Percentiles rank a stretch among this genome's conserved stretches.
phyloP scores from a whole-genome alignment of 2,113 vertebrate species.

The Sinocyclocheilus anophthalmus region DNA sequence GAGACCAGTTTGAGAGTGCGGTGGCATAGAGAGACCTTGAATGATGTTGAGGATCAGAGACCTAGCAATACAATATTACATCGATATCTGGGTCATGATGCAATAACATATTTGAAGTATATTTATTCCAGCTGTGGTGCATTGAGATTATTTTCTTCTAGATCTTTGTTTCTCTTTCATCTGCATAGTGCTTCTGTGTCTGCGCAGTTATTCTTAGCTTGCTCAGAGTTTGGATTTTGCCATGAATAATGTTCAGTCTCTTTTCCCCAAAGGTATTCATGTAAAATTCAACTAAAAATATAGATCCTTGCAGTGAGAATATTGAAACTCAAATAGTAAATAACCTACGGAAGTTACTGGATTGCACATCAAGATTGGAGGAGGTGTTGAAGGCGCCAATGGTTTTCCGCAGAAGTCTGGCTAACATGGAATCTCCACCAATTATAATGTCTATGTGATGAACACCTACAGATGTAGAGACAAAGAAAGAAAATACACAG shows the following conservation, averaged over 20 bases:
- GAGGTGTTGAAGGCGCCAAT: slow-evolving; percentile 84
- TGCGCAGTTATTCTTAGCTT: background rate
- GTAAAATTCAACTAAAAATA: background rate
- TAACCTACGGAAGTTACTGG: slow-evolving; percentile 76
- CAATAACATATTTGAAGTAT: background rate
- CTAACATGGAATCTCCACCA: slow-evolving; percentile 81
- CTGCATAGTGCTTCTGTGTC: background rate
- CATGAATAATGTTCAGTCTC: background rate
- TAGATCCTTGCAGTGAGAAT: background rate
- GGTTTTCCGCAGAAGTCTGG: slow-evolving; percentile 79
- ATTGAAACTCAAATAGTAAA: background rate
- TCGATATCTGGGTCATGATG: background rate
- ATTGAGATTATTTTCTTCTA: background rate
- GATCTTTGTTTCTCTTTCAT: background rate
- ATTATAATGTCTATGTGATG: slow-evolving; percentile 82
- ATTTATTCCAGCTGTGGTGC: background rate
- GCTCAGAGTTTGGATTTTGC: background rate
- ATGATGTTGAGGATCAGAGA: background rate
- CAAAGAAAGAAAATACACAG: background rate
- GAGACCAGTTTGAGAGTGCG: background rate
- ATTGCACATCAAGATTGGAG: slow-evolving; percentile 61
- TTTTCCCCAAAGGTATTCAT: background rate
- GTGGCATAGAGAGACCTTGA: background rate
- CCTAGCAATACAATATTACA: background rate
- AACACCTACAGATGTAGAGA: slow-evolving; percentile 70